Conservation (phyloP, 1,140 invertebrate genomes). For the Trypoxylus dichotomus region DNA sequence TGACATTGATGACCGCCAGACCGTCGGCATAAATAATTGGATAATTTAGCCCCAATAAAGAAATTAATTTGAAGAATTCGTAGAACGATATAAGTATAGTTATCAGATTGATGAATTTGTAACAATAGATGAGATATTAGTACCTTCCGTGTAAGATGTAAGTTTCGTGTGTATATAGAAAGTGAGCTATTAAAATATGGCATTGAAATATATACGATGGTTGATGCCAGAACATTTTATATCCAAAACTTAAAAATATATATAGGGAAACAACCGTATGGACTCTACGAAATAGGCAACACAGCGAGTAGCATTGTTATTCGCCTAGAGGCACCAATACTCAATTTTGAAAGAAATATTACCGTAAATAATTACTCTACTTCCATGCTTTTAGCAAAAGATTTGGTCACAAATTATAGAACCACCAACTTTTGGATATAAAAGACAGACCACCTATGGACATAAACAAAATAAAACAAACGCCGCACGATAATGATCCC, state of each 20-base stretch:
- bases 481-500: no score
- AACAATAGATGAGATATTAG: slow-evolving; percentile 53
- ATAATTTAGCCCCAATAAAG: slow-evolving; percentile 50
- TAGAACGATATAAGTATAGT: slow-evolving; percentile 41
- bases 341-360: slow-evolving; percentile 43
- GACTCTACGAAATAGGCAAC: slow-evolving; percentile 41
- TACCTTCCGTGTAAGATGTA: slow-evolving; percentile 50
- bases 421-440: not conserved
- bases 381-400: not conserved
- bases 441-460: slow-evolving; percentile 6
- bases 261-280: slow-evolving; percentile 46
- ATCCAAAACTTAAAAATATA: slow-evolving; percentile 48
- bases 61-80: slow-evolving; percentile 46
- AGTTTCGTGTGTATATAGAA: slow-evolving; percentile 54
- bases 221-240: slow-evolving; percentile 48
- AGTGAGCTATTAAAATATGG: slow-evolving; percentile 50
- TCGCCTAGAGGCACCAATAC: slow-evolving; percentile 40
- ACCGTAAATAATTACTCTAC: slow-evolving; percentile 28
- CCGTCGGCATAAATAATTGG: slow-evolving; percentile 28
- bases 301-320: slow-evolving; percentile 46
- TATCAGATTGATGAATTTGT: slow-evolving; percentile 45
- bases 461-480: no score
- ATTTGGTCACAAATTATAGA: not conserved
- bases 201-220: slow-evolving; percentile 51
- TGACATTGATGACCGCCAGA: no score